phyloP scores from a whole-genome alignment of 2,797 vertebrate genomes.

The Linurgus olivaceus region DNA sequence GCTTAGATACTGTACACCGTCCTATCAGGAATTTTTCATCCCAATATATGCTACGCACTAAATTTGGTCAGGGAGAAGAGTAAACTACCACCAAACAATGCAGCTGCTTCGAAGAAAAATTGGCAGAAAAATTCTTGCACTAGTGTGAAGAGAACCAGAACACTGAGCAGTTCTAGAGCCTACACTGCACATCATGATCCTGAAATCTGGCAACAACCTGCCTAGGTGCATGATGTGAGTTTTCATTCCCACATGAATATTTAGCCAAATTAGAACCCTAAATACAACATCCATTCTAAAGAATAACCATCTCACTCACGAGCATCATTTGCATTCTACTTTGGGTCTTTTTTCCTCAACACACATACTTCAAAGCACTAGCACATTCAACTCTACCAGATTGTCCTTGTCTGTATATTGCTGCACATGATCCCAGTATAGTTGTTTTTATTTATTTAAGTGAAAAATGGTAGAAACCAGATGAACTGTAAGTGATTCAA shows the following conservation, averaged over 20 bases:
- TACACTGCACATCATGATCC: accelerated
- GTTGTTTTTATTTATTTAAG: neutral
- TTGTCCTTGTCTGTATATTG: neutral
- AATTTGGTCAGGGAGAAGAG: neutral
- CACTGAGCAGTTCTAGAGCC: neutral
- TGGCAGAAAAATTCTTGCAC: neutral
- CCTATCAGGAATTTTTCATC: neutral
- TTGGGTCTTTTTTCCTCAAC: neutral
- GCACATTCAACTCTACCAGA: neutral
- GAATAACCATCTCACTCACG: neutral
- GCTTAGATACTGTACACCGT: neutral
- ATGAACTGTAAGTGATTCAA: neutral
- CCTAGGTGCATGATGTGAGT: neutral
- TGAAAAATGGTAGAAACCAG: neutral
- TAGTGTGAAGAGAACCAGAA: neutral
- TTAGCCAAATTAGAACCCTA: neutral
- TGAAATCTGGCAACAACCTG: neutral
- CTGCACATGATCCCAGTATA: neutral
- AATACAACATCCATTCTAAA: neutral
- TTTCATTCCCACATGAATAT: neutral
- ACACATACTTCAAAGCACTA: neutral
- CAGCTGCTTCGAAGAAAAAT: neutral
- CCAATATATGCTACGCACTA: neutral
- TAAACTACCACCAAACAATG: neutral
- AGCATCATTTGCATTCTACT: neutral